Evolutionary conservation across 2,113 vertebrate genomes (phyloP), one percentile per base, ranked within the genome.

Genomic region (Poecilia latipinna): DNA sequence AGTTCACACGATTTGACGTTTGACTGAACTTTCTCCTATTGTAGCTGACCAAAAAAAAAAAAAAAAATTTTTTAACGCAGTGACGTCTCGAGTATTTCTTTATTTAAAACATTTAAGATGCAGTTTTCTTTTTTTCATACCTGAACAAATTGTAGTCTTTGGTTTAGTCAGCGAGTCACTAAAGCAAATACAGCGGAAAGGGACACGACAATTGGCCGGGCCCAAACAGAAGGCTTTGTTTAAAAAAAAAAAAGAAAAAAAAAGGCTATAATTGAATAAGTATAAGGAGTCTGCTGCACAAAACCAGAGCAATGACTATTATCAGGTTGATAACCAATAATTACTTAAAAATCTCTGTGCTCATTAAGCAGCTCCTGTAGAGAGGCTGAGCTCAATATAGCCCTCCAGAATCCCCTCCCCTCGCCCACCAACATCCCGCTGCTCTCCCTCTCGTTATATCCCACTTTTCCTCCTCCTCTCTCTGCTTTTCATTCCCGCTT

Each of bases 241-340:
- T 88, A 39, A 39, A 12, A 35, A 35, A 35, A 35, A 35, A 4
- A 29, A 29, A 29, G 2, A 42, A 42, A 88, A 90, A 86, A 78
- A 72, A 57, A 3, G 51, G 7, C 74, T 78, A 69, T 94, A 92
- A 93, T 93, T 90, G 90, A 92, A 84, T 91, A 92, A 88, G 82
- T 91, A 86, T 77, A 87, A 84, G 81, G 89, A 90, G 86, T 88
- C 78, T 64, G 82, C 85, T 68, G 76, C 71, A 86, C 84, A 84
- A 89, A 93, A 90, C 88, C 51, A 79, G 85, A 89, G 89, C 84
- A 90, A 91, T 89, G 85, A 90, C 92, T 94, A 77, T 93, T 91
- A 94, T 94, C 91, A 91, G 89, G 87, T 86, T 93, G 92, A 92
- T 91, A 93, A 90, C 92, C 88, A 82, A 91, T 93, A 93, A 94